These are phyloP conservation scores for Nymphalis urticae DNA, from an alignment of 2,888 invertebrate genomes.

Conservation along the genomic window DNA sequence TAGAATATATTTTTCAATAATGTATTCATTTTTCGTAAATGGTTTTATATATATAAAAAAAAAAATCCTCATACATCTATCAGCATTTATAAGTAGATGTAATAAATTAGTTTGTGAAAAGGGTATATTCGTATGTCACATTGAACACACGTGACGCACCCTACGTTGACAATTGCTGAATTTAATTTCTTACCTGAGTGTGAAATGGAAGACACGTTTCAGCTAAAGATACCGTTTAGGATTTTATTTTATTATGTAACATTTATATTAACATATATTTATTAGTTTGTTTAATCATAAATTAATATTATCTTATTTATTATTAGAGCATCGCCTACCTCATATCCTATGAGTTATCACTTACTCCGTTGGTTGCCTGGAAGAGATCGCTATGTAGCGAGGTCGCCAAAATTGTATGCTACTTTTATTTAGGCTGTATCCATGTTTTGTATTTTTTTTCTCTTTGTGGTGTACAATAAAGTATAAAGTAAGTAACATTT, in stretches of 20 bases:
- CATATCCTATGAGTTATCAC: no score
- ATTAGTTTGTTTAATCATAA: no score
- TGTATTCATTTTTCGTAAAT: background rate
- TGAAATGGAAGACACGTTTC: background rate
- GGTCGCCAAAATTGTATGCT: no score
- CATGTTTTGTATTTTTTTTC: no score
- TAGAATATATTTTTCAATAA: background rate
- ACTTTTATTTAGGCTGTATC: no score
- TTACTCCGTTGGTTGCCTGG: no score
- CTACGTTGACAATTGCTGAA: background rate
- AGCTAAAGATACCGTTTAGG: background rate
- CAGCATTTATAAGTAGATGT: background rate
- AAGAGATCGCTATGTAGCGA: no score
- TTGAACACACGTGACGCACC: slow-evolving; percentile 1
- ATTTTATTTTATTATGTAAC: background rate
- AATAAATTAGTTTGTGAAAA: slow-evolving; percentile 13
- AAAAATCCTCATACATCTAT: background rate
- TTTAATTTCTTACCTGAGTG: slow-evolving; percentile 2
- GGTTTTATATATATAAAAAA: background rate
- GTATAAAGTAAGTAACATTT: no score
- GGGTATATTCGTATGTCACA: slow-evolving; percentile 15
- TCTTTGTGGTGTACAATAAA: no score
- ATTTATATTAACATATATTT: no score
- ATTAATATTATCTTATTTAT: no score
- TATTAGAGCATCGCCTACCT: no score